Percentiles rank a stretch among this genome's conserved stretches.
phyloP scores from a whole-genome alignment of 2,797 vertebrate species.

The Urophycis tenuis region DNA sequence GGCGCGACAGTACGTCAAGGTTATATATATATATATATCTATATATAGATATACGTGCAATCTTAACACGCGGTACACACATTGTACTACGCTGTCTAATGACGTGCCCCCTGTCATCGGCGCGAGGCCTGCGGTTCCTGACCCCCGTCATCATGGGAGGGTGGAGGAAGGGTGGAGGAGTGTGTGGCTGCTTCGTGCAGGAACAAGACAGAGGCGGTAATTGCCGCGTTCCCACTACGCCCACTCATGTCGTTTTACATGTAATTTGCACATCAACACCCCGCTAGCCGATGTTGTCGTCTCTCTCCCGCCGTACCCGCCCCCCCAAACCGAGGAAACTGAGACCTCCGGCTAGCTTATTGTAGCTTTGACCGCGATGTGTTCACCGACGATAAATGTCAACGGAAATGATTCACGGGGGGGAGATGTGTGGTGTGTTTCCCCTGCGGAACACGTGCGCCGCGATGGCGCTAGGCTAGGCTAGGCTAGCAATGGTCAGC shows the following conservation, averaged over 20 bases:
- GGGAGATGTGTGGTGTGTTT: background rate
- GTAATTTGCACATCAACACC: background rate
- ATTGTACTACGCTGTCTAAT: too few relatives aligned
- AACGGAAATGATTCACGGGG: background rate
- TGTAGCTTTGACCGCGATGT: background rate
- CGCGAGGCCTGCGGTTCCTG: too few relatives aligned
- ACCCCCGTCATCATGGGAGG: too few relatives aligned
- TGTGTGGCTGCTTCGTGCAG: background rate
- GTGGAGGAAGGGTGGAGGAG: background rate
- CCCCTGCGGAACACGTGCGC: background rate
- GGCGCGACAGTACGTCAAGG: too few relatives aligned
- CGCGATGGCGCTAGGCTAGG: background rate
- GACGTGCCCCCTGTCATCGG: too few relatives aligned
- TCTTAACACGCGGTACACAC: too few relatives aligned
- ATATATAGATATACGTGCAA: too few relatives aligned
- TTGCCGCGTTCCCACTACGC: too few relatives aligned
- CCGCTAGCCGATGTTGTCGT: background rate
- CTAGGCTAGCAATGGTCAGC: background rate
- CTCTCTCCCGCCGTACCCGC: background rate
- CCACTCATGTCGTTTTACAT: background rate
- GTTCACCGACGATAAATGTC: background rate
- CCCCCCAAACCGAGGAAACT: background rate
- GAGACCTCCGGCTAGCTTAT: background rate
- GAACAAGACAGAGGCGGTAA: background rate
- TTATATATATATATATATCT: slow-evolving; percentile 1